These are phyloP conservation scores for Apis florea DNA, from an alignment of 1,140 invertebrate species.

Conservation along the genomic window DNA sequence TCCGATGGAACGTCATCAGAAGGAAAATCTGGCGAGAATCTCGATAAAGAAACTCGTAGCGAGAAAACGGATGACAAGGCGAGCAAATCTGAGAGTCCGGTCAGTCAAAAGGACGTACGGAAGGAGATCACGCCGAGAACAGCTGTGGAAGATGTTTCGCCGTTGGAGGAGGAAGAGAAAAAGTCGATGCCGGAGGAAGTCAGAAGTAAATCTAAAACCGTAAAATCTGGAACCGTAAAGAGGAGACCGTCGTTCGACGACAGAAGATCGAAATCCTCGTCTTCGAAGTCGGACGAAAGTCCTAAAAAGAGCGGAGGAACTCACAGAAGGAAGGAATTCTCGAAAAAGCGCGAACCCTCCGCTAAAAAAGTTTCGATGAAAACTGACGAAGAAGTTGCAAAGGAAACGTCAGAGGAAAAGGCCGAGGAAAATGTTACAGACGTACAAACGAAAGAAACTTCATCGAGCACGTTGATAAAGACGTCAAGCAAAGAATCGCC, in stretches of 20 bases:
- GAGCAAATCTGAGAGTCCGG: slow-evolving; percentile 20
- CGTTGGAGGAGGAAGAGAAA: slow-evolving; percentile 24
- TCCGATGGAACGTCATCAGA: slow-evolving; percentile 16
- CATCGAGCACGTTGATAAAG: neutral
- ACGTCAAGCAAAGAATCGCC: slow-evolving; percentile 10
- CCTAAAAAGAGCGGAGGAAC: slow-evolving; percentile 22
- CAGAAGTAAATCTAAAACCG: slow-evolving; percentile 11
- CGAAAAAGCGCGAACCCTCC: slow-evolving; percentile 4
- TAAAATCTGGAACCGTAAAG: neutral
- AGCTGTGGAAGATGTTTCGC: neutral
- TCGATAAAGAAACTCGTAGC: neutral
- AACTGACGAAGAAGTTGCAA: neutral
- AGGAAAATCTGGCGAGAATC: neutral
- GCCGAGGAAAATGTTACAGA: slow-evolving; percentile 53
- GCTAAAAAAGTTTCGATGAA: slow-evolving; percentile 12
- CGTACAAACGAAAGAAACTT: neutral
- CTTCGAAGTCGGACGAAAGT: slow-evolving; percentile 34
- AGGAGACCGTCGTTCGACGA: slow-evolving; percentile 35
- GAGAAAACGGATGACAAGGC: slow-evolving; percentile 44
- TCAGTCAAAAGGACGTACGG: neutral
- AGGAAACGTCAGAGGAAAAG: slow-evolving; percentile 51
- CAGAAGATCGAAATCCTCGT: slow-evolving; percentile 20
- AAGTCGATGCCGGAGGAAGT: neutral
- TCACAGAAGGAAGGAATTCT: slow-evolving; percentile 16
- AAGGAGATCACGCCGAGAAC: neutral